Evolutionary conservation across 1,140 invertebrate species (phyloP).

Genomic region (Ctenoplectra terminalis): DNA sequence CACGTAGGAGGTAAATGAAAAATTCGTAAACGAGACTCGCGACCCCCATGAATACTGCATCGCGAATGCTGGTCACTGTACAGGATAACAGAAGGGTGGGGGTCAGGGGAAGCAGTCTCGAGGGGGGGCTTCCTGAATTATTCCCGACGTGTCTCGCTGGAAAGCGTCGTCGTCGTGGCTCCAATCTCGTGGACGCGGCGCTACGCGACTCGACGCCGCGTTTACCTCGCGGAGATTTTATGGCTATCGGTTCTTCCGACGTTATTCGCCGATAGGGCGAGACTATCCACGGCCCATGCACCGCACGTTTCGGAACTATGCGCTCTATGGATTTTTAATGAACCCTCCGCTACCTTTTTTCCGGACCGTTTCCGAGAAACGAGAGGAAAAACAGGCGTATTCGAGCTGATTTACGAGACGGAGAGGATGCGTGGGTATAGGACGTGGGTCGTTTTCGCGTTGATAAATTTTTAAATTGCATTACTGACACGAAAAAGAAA

Average conservation of each 20-base stretch:
- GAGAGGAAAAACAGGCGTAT: not conserved
- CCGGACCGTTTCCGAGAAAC: conserved; percentile 18
- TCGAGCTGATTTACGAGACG: conserved; percentile 20
- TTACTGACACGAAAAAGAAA: too few species aligned
- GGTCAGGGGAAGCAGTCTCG: not conserved
- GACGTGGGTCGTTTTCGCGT: conserved; percentile 10
- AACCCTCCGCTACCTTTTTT: conserved; percentile 17
- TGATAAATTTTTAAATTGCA: too few species aligned
- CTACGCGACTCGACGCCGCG: conserved; percentile 23
- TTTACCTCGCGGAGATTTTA: conserved; percentile 54
- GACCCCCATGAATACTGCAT: conserved; percentile 64
- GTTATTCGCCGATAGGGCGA: conserved; percentile 58
- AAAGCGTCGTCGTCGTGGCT: conserved; percentile 47
- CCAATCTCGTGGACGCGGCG: conserved; percentile 49
- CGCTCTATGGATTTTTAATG: conserved; percentile 64
- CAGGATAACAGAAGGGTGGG: not conserved
- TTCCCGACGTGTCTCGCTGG: conserved; percentile 57
- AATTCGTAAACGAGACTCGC: conserved; percentile 64
- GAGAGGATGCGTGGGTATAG: not conserved
- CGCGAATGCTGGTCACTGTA: conserved; percentile 53
- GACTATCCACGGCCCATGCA: conserved; percentile 28
- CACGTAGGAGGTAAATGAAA: conserved; percentile 40
- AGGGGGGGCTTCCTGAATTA: conserved; percentile 56
- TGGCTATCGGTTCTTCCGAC: conserved; percentile 37
- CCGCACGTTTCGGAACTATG: conserved; percentile 60